These are phyloP conservation scores for Drosophila percnosoma DNA, from an alignment of 2,888 invertebrate species.

Conservation along the genomic window DNA sequence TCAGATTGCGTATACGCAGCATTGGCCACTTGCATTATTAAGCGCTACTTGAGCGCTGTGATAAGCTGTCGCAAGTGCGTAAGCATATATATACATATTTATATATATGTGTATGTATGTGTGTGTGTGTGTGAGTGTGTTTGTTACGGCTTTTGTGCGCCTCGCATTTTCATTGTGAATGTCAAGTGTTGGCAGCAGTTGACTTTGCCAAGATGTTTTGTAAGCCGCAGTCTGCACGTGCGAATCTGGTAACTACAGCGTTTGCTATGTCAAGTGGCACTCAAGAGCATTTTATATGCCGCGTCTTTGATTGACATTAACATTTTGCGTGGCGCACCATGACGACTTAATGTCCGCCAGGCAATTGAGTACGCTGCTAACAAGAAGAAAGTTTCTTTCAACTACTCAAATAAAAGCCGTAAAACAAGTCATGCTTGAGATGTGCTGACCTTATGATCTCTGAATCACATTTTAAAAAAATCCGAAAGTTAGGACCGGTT, in stretches of 20 bases:
- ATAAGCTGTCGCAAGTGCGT: constrained; percentile 65
- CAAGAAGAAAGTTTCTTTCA: constrained; percentile 34
- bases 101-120: constrained; percentile 7
- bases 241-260: constrained; percentile 35
- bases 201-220: constrained; percentile 68
- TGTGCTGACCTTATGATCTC: constrained; percentile 18
- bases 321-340: constrained; percentile 34
- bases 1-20: constrained; percentile 77
- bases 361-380: constrained; percentile 18
- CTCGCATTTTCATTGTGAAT: constrained; percentile 72
- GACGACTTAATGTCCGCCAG: constrained; percentile 16
- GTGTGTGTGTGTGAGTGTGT: constrained; percentile 14
- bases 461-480: neutral
- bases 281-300: constrained; percentile 67
- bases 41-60: constrained; percentile 60
- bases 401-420: constrained; percentile 13
- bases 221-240: constrained; percentile 43
- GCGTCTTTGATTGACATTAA: constrained; percentile 67
- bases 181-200: constrained; percentile 74
- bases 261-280: constrained; percentile 72
- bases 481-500: constrained; percentile 7
- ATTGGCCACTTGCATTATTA: constrained; percentile 77
- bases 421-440: constrained; percentile 1
- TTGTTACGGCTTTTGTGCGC: constrained; percentile 33
- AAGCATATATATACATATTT: constrained; percentile 3